phyloP scores from a whole-genome alignment of 2,113 vertebrate species.

The Laticauda colubrina region DNA sequence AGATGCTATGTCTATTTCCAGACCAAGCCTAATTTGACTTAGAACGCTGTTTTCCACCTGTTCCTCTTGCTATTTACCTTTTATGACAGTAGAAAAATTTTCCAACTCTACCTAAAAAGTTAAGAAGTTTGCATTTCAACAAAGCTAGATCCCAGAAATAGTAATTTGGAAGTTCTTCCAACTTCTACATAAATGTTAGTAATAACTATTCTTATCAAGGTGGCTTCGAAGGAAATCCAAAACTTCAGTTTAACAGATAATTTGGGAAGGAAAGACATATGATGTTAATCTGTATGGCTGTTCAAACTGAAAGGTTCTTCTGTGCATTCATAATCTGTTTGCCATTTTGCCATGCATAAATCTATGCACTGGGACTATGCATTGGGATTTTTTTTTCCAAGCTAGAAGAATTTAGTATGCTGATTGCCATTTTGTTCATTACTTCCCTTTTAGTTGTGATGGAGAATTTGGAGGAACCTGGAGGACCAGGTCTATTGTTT shows the following conservation, averaged over 20 bases:
- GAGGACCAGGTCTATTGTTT: neutral
- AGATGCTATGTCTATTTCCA: neutral
- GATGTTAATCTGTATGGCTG: neutral
- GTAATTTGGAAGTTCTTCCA: neutral
- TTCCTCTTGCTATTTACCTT: neutral
- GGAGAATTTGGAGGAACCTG: neutral
- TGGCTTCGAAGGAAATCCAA: neutral
- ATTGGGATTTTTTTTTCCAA: neutral
- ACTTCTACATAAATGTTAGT: neutral
- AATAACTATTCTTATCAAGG: neutral
- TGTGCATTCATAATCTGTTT: neutral
- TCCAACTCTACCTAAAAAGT: neutral
- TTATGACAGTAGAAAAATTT: neutral
- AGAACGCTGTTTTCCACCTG: neutral
- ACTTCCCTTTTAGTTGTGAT: neutral
- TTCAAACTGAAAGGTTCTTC: neutral
- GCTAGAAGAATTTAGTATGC: neutral
- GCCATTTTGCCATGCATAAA: neutral
- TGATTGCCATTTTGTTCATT: neutral
- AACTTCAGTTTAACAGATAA: neutral
- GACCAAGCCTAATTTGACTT: neutral
- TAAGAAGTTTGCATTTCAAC: neutral
- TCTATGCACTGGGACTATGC: neutral
- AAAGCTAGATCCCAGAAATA: neutral
- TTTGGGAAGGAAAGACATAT: neutral